Conservation (phyloP, 2,797 vertebrate genomes). For the Petrocephalus sullivani region DNA sequence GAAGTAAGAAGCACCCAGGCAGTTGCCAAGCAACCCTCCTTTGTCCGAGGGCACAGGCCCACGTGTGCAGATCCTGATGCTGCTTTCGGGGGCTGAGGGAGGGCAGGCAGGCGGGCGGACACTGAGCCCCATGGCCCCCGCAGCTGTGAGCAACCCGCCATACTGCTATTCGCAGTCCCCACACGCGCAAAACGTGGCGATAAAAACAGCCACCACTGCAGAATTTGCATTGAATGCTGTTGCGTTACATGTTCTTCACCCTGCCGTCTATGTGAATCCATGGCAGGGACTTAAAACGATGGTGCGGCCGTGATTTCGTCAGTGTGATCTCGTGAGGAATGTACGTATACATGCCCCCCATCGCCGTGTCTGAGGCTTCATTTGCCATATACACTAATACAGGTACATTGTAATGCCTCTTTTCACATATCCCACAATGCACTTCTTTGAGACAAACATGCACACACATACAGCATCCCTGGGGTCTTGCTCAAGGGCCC, state of each 20-base stretch:
- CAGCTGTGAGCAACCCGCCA: not conserved
- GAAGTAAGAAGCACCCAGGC: slow-evolving; percentile 17
- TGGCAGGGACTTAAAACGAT: not conserved
- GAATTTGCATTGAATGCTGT: not conserved
- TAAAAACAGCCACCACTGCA: not conserved
- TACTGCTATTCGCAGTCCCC: not conserved
- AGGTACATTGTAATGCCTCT: not conserved
- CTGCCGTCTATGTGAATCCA: not conserved
- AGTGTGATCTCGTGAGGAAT: not conserved
- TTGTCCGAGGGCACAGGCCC: slow-evolving; percentile 27
- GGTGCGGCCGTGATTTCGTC: not conserved
- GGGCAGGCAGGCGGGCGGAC: not conserved
- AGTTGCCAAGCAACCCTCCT: slow-evolving; percentile 40
- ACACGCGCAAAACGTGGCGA: not conserved
- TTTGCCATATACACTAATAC: not conserved
- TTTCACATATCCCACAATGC: not conserved
- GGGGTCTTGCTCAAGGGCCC: not conserved
- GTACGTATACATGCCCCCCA: not conserved
- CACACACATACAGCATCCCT: not conserved
- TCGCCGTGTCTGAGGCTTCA: not conserved
- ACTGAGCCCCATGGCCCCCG: not conserved
- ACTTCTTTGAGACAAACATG: not conserved
- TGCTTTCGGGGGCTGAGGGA: not conserved
- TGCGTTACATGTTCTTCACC: not conserved
- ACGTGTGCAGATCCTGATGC: not conserved